phyloP scores from a whole-genome alignment of 2,113 vertebrate genomes.

The Caretta caretta region DNA sequence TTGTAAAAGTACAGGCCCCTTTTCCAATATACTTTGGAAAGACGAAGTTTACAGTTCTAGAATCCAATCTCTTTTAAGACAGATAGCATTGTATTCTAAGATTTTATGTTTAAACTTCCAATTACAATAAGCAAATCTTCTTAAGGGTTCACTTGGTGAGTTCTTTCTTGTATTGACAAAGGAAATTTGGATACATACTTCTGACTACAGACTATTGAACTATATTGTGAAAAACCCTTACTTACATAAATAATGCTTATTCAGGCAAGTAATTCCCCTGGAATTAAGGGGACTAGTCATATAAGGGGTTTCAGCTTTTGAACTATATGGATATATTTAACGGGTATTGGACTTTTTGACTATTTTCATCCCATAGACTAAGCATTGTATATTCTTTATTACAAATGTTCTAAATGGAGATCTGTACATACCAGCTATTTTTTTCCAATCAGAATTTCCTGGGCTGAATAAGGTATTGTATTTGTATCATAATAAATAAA shows the following conservation, averaged over 20 bases:
- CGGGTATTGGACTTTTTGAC: not conserved
- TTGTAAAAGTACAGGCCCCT: not conserved
- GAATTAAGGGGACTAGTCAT: not conserved
- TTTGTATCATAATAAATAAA: slow-evolving; percentile 28
- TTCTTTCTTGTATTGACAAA: not conserved
- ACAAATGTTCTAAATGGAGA: slow-evolving; percentile 10
- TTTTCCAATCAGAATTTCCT: not conserved
- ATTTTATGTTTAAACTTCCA: not conserved
- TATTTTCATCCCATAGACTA: not conserved
- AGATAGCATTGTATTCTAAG: not conserved
- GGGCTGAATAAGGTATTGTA: not conserved
- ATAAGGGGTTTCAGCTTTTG: not conserved
- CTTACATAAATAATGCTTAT: not conserved
- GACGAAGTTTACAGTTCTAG: not conserved
- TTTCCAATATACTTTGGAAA: not conserved
- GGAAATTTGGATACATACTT: not conserved
- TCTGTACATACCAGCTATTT: not conserved
- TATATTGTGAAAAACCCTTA: not conserved
- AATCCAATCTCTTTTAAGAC: not conserved
- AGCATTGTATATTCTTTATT: not conserved
- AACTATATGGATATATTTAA: not conserved
- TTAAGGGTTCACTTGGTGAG: not conserved
- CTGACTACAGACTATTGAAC: not conserved
- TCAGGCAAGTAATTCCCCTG: not conserved
- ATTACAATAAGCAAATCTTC: not conserved